These are phyloP conservation scores for Exephanes ischioxanthus DNA, from an alignment of 2,888 invertebrate genomes.

Conservation along the genomic window DNA sequence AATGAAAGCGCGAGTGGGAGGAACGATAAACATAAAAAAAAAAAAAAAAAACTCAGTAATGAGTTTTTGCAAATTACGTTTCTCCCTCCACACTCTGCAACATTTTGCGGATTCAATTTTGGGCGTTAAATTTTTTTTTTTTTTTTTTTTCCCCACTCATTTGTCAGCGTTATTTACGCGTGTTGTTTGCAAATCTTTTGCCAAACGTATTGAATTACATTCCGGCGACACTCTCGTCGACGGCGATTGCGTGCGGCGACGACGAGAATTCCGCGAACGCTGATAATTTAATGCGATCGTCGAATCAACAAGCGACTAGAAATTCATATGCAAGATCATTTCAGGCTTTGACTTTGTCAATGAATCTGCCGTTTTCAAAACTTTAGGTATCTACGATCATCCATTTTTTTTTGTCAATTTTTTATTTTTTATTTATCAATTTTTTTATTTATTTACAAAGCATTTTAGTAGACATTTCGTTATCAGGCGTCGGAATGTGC, in stretches of 20 bases:
- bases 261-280: neutral
- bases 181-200: neutral
- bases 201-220: neutral
- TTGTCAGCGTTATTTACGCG: neutral
- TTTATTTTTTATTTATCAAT: neutral
- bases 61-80: neutral
- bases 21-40: conserved; percentile 57
- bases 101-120: neutral
- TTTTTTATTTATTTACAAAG: neutral
- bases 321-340: neutral
- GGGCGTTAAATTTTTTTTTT: neutral
- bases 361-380: neutral
- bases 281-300: conserved; percentile 29
- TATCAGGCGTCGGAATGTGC: conserved; percentile 31
- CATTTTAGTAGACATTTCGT: neutral
- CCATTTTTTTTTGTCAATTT: neutral
- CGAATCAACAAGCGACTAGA: conserved; percentile 7
- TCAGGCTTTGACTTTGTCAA: neutral
- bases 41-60: neutral
- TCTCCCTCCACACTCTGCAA: neutral
- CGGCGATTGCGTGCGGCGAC: too few relatives aligned
- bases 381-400: neutral
- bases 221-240: neutral
- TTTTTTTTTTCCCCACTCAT: neutral
- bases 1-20: conserved; percentile 57